These are phyloP conservation scores for Neomonachus schauinslandi DNA, from an alignment of 2,113 vertebrate species.

Conservation along the genomic window DNA sequence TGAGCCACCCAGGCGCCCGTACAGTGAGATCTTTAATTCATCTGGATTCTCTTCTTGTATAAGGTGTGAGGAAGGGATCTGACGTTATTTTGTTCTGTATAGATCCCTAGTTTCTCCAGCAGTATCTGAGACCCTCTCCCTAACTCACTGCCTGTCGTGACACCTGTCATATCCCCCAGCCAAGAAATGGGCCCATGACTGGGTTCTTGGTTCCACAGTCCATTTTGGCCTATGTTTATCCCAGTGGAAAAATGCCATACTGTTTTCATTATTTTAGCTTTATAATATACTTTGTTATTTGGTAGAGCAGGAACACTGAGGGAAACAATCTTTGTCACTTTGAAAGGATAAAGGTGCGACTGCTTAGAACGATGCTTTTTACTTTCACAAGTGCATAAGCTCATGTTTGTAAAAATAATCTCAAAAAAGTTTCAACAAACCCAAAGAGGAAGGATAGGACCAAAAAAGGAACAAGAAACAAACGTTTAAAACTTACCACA, in stretches of 20 bases:
- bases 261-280: background rate
- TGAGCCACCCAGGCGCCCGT: background rate
- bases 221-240: background rate
- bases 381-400: background rate
- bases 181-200: background rate
- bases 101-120: background rate
- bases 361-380: background rate
- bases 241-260: background rate
- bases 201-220: background rate
- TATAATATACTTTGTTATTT: background rate
- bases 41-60: background rate
- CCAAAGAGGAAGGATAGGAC: background rate
- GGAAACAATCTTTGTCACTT: background rate
- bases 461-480: background rate
- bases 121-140: background rate
- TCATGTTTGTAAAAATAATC: background rate
- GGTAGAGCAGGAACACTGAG: background rate
- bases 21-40: background rate
- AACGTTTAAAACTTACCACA: conserved; percentile 91
- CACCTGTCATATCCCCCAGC: background rate
- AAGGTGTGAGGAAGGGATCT: background rate
- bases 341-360: background rate
- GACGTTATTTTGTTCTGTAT: background rate
- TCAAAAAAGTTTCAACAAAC: background rate
- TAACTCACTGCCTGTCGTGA: background rate